Percentiles rank a stretch among this genome's conserved stretches.
phyloP scores from a whole-genome alignment of 2,797 vertebrate genomes.

The Chelon auratus region DNA sequence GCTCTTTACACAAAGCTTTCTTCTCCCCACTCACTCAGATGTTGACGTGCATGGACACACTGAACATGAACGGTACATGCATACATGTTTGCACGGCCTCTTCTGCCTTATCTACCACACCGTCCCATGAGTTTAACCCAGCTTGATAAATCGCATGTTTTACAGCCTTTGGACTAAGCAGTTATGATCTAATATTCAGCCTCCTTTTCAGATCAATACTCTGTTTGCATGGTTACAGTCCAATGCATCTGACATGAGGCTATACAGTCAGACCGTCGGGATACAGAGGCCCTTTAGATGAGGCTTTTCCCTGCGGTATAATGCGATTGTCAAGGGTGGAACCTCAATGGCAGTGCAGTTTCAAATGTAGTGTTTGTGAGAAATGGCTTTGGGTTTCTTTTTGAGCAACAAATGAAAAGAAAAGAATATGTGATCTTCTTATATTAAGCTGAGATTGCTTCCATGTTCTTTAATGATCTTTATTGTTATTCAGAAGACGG shows the following conservation, averaged over 20 bases:
- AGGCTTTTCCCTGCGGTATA: constrained; percentile 34
- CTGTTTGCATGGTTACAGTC: constrained; percentile 50
- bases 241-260: constrained; percentile 32
- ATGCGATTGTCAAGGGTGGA: constrained; percentile 6
- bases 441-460: constrained; percentile 20
- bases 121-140: constrained; percentile 14
- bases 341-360: constrained; percentile 21
- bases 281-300: constrained; percentile 9
- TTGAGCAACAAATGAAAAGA: constrained; percentile 22
- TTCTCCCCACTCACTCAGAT: not conserved
- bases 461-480: constrained; percentile 5
- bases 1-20: not conserved
- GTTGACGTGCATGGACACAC: not conserved
- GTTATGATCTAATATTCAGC: constrained; percentile 45
- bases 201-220: constrained; percentile 58
- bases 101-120: not conserved
- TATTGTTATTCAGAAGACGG: constrained; percentile 15
- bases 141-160: constrained; percentile 40
- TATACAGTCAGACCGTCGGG: constrained; percentile 15
- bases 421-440: not conserved
- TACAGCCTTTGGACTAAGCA: constrained; percentile 37
- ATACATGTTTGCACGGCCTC: not conserved
- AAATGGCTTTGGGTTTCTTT: constrained; percentile 13
- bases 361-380: constrained; percentile 22
- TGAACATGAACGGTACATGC: not conserved